phyloP scores from a whole-genome alignment of 2,888 invertebrate genomes.

The Imbricaverruca yamaguchii region DNA sequence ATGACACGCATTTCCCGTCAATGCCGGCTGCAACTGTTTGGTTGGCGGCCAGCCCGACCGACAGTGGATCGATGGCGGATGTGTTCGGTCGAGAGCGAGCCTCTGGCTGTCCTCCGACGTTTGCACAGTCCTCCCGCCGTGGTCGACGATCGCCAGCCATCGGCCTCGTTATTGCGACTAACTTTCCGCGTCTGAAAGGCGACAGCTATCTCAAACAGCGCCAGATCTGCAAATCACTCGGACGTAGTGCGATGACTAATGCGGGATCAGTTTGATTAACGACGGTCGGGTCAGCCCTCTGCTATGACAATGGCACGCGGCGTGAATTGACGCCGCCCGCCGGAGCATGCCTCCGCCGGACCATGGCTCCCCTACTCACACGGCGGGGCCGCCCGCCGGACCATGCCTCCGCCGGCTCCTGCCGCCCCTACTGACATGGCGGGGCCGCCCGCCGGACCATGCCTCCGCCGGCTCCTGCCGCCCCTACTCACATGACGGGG shows the following conservation, averaged over 20 bases:
- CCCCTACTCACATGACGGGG: too few species aligned
- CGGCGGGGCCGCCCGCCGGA: background rate
- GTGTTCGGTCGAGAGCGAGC: background rate
- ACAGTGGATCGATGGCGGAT: background rate
- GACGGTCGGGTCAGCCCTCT: background rate
- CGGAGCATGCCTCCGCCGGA: background rate
- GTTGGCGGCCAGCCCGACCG: background rate
- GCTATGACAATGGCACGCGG: background rate
- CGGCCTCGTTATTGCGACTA: background rate
- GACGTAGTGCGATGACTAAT: conserved; percentile 5
- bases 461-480: too few species aligned
- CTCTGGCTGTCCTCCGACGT: too few species aligned
- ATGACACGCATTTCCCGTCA: background rate
- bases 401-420: background rate
- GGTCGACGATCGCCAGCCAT: too few species aligned
- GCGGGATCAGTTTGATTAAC: conserved; percentile 6
- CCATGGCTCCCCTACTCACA: too few species aligned
- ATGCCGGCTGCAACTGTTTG: background rate
- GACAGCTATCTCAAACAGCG: background rate
- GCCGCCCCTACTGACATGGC: background rate
- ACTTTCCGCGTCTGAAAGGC: background rate
- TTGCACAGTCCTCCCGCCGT: too few species aligned
- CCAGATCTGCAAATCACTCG: conserved; percentile 1
- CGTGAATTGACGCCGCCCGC: background rate
- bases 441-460: background rate